Base-by-base conservation (phyloP, 2,113 vertebrate species). In the Mungos mungo region DNA sequence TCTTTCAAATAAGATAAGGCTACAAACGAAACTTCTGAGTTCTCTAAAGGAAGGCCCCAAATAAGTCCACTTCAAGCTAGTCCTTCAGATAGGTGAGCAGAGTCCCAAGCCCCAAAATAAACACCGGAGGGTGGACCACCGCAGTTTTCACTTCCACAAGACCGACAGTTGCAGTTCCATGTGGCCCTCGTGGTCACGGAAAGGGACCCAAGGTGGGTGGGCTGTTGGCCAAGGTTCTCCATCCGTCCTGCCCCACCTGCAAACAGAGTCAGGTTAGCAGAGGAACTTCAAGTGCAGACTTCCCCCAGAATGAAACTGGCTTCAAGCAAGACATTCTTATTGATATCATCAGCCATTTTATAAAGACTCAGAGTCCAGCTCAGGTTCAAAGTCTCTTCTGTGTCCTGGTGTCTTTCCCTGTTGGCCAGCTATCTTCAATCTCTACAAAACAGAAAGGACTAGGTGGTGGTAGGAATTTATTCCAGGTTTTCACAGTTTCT, bases 141-240 rank as follows among this genome's bases (percentile, higher is more conserved):
- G 1, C 60, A 47, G 72, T n/a, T 97, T 86, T 96, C 97, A 95
- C 95, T 96, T 96, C 98, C 85, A 84, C 23, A 21, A 85, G 71
- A 38, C 82, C 88, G 27, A 9, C 2, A 90, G 96, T 92, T 83
- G 38, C 88, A 95, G 95, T 95, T 97, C 94, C 85, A 90, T 23
- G 69, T 65, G 19, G 83, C 81, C 57, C 68, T 7, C 35, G 68
- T 25, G 96, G 95, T 86, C 85, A 50, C 33, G 19, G 54, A 65
- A 57, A 68, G 65, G 72, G 76, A 2, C 77, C 50, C 38, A 14
- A 79, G n/a, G 87, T 80, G 72, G 89, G 38, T 21, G 31, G 45
- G 65, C 76, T 66, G 18, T 16, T 2, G 66, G 84, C 31, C 63
- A 47, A 91, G 83, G 65, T 65, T 72, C 97, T 81, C 71, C 45